Evolutionary conservation across 2,113 vertebrate genomes (phyloP), one percentile per base, ranked within the genome.

Genomic region (Podarcis raffonei): DNA sequence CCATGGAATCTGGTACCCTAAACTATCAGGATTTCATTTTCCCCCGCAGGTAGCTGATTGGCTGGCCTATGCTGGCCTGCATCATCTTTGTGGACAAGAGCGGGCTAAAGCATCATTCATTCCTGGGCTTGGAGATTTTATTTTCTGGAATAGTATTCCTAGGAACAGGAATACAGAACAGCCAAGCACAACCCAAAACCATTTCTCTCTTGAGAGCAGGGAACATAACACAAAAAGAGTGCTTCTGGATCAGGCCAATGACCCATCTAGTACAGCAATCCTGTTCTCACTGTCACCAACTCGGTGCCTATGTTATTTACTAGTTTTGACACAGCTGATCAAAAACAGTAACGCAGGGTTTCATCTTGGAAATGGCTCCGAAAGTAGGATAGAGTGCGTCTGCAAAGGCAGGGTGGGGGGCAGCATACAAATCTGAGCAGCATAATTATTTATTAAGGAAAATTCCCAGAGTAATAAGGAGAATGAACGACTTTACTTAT

Each of bases 401-500:
- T 39, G 71, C 27, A 90, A 90, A 53, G 23, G 0, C 42, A 1
- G 77, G 82, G 65, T 0, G 6, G 37, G 68, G 11, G 30, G 30
- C 15, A n/a, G 32, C 59, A 88, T 81, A 37, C 9, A 69, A 62
- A 74, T 69, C 80, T 9, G 68, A 91, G 81, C 89, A 89, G 18
- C 5, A 1, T 85, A 86, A 0, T 75, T 84, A 78, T 68, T 57
- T 87, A 57, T 69, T 72, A 30, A 48, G 76, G 71, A 83, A 89
- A 88, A 87, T 87, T 74, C 42, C 48, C 42, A 89, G 12, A 20
- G n/a, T 3, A 69, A 27, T 76, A 82, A 18, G 66, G 85, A 37
- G 84, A 32, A 79, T 83, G n/a, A 0, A 23, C 30, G 6, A 0
- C 3, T 6, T 8, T 8, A 23, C 22, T 18, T 37, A 23, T 37